These are phyloP conservation scores for Sphinx pinastri DNA, from an alignment of 2,888 invertebrate species.

Conservation along the genomic window DNA sequence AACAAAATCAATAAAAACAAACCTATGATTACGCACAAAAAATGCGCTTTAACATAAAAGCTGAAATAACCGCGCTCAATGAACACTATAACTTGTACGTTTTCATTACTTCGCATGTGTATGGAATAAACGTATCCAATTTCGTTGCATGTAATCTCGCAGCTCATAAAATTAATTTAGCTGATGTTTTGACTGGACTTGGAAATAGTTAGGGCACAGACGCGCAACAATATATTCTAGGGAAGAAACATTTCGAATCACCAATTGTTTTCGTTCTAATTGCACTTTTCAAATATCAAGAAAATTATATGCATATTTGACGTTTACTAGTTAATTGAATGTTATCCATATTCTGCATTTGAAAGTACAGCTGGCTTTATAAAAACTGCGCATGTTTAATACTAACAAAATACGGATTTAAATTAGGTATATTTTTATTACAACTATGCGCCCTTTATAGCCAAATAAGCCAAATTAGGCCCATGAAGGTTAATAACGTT, in stretches of 20 bases:
- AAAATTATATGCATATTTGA: not conserved
- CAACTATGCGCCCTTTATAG: not conserved
- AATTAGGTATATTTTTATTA: not conserved
- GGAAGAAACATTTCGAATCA: slow-evolving; percentile 4
- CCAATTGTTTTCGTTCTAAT: not conserved
- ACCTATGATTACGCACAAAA: slow-evolving; percentile 19
- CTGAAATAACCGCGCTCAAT: slow-evolving; percentile 8
- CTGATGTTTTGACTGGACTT: slow-evolving; percentile 38
- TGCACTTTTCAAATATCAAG: slow-evolving; percentile 1
- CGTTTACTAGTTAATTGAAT: not conserved
- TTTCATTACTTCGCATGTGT: slow-evolving; percentile 38
- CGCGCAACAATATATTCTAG: not conserved
- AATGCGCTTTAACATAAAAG: slow-evolving; percentile 14
- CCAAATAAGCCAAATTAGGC: not conserved
- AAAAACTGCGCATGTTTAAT: not conserved
- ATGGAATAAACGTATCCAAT: slow-evolving; percentile 43
- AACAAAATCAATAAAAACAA: slow-evolving; percentile 11
- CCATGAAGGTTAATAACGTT: not conserved
- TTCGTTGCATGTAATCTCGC: slow-evolving; percentile 48
- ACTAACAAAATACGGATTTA: not conserved
- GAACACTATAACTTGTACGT: slow-evolving; percentile 34
- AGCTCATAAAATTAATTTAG: slow-evolving; percentile 61
- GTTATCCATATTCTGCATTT: not conserved
- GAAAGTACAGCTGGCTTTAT: not conserved
- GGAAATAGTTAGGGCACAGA: not conserved